A percentile compares a stretch with the other conserved stretches of the same genome.
Evolutionary conservation across 1,140 invertebrate genomes (phyloP).

Genomic region (Acromyrmex charruanus): DNA sequence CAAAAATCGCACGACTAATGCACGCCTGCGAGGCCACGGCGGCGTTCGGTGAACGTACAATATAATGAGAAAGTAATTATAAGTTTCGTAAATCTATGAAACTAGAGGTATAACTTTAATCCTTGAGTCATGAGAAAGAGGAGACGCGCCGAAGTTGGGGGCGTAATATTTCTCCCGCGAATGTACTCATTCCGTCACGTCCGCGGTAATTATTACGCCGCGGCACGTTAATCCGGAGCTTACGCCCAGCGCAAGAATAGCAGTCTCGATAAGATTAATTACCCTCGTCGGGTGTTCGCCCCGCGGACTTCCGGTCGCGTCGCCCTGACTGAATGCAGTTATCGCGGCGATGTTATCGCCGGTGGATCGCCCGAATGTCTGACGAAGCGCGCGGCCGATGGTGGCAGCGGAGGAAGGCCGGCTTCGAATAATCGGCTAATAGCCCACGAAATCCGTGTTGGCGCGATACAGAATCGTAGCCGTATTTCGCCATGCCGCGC

Average conservation of each 20-base stretch:
- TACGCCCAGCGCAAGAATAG: constrained; percentile 49
- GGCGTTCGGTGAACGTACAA: not conserved
- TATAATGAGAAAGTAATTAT: constrained; percentile 35
- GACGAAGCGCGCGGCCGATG: constrained; percentile 29
- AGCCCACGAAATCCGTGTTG: constrained; percentile 63
- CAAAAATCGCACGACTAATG: not conserved
- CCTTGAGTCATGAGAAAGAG: not conserved
- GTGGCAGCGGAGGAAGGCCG: constrained; percentile 4
- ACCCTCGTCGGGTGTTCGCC: constrained; percentile 47
- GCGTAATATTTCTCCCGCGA: constrained; percentile 56
- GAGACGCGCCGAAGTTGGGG: not conserved
- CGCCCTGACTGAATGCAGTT: constrained; percentile 54
- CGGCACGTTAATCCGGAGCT: constrained; percentile 54
- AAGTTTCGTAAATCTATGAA: constrained; percentile 34
- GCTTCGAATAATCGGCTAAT: constrained; percentile 71
- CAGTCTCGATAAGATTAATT: constrained; percentile 64
- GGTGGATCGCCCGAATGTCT: constrained; percentile 59
- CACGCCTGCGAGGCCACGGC: not conserved
- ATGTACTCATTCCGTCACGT: constrained; percentile 57
- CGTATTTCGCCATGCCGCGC: constrained; percentile 68
- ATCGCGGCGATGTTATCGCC: constrained; percentile 55
- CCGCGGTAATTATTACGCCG: constrained; percentile 59
- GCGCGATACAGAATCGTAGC: constrained; percentile 65
- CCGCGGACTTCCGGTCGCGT: constrained; percentile 44
- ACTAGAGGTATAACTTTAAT: constrained; percentile 20